Base-by-base conservation (phyloP, 1,140 invertebrate genomes). In the Orussus abietinus region DNA sequence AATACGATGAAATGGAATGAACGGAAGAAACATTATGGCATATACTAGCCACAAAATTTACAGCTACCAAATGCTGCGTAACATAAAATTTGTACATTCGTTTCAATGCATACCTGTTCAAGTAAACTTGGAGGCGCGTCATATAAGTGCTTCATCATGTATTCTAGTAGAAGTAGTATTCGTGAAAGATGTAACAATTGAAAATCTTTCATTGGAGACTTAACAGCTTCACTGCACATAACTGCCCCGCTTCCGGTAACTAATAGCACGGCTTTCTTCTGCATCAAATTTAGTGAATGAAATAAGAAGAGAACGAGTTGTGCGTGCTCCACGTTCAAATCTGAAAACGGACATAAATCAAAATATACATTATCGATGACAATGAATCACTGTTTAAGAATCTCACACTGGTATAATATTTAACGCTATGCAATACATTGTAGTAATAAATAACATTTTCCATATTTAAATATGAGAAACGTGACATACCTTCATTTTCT, bases 271-370 rank as follows among this genome's bases (percentile, higher is more conserved):
- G 86, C 86, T 70, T 97, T 97, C 67, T 96, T 97, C 69, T 96
- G 91, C 89, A 96, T 96, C 17, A 97, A 72, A 56, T 91, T 93
- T 17, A 97, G 68, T 3, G 90, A 91, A 68, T 97, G 93, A 64
- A 97, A 97, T 1, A 97, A 73, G 64, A 96, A 96, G 1, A 98
- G 76, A 45, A 98, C 71, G 6, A 97, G 73, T 63, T 97, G 93
- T 0, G 92, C 85, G 72, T 98, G 94, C 66, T 98, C 95, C 6
- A 96, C 91, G 71, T 97, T 97, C 21, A 98, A 74, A 77, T 96
- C 92, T 86, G 72, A 28, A 75, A 79, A n/a, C n/a, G n/a, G n/a
- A n/a, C n/a, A n/a, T n/a, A 51, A 55, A 54, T 55, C 51, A 21
- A 19, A 38, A 33, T 19, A 29, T 33, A 11, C 15, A 37, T 19